Conservation (phyloP, 2,888 invertebrate genomes). For the Buathra laborator region DNA sequence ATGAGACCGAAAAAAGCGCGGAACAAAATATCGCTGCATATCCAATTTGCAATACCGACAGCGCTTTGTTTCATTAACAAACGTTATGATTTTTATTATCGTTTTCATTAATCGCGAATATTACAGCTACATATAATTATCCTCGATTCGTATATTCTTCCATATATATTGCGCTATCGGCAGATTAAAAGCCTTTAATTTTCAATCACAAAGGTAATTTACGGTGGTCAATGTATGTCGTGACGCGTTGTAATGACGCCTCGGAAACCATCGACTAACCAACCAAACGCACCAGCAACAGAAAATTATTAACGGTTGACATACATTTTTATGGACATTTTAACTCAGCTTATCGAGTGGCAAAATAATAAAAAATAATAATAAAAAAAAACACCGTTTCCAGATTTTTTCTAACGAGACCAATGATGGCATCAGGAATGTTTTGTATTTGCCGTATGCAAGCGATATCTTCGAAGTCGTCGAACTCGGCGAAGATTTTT, state of each 20-base stretch:
- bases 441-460: constrained; percentile 4
- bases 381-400: background rate
- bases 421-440: background rate
- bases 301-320: background rate
- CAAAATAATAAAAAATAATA: no score
- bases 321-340: background rate
- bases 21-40: background rate
- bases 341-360: background rate
- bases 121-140: background rate
- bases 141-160: background rate
- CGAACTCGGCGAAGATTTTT: background rate
- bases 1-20: background rate
- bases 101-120: background rate
- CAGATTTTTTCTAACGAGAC: background rate
- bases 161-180: background rate
- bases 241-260: no score
- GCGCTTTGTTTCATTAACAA: background rate
- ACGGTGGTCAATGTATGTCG: no score
- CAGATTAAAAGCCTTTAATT: background rate
- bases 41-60: background rate
- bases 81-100: background rate
- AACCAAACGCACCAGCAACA: background rate
- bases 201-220: background rate
- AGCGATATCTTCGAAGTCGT: constrained; percentile 2
- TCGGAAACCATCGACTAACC: no score